Evolutionary conservation across 2,888 invertebrate genomes (phyloP).

Genomic region (Limnephilus rhombicus): DNA sequence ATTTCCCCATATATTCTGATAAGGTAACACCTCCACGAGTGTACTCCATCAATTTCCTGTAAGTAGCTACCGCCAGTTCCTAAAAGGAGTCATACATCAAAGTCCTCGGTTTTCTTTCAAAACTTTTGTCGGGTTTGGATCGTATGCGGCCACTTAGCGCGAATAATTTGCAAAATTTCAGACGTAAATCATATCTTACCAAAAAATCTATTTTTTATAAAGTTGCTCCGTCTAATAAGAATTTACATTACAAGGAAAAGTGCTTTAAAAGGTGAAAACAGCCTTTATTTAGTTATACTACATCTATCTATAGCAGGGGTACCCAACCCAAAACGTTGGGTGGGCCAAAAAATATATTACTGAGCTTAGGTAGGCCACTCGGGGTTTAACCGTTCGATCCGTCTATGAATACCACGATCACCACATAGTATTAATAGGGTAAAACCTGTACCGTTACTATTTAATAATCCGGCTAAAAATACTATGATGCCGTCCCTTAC

Average conservation of each 20-base stretch:
- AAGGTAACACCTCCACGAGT: not conserved
- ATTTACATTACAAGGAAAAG: not conserved
- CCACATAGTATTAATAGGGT: too few species aligned
- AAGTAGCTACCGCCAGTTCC: not conserved
- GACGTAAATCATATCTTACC: not conserved
- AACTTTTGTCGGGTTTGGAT: not conserved
- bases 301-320: too few species aligned
- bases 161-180: not conserved
- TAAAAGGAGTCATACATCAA: not conserved
- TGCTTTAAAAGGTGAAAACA: not conserved
- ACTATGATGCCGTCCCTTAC: too few species aligned
- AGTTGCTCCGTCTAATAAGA: not conserved
- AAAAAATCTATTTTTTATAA: not conserved
- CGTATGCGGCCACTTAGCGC: not conserved
- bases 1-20: not conserved
- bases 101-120: not conserved
- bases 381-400: too few species aligned
- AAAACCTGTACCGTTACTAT: too few species aligned
- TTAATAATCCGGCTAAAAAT: too few species aligned
- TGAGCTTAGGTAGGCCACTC: too few species aligned
- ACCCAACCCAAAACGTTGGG: too few species aligned
- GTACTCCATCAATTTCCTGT: not conserved
- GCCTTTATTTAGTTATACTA: not conserved
- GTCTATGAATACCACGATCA: too few species aligned
- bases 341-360: too few species aligned